Base-by-base conservation (phyloP, 1,140 invertebrate species). In the Berghia stephanieae region DNA sequence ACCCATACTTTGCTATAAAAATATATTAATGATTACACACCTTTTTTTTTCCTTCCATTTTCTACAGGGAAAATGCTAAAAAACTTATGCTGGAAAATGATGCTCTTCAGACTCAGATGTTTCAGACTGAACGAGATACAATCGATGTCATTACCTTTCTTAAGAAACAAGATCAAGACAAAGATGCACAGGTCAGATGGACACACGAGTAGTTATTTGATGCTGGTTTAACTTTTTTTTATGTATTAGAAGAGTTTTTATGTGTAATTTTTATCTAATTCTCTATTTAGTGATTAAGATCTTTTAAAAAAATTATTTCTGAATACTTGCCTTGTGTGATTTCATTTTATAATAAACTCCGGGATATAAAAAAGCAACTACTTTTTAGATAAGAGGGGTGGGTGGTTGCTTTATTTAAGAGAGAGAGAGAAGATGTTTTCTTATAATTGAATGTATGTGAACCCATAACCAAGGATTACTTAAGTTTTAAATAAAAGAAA, bases 121-220 rank as follows among this genome's bases (percentile, higher is more conserved):
- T 84, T 57, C 83, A 89, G 66, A 88, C 85, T n/a, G 89, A 90
- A 78, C 84, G 86, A 70, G 88, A 90, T 70, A 89, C 88, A 24
- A 89, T 90, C 67, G 89, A 90, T 81, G 87, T 89, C n/a, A 86
- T 90, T 63, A 88, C 86, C 36, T 86, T 84, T 77, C 80, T 90
- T 2, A 88, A 88, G 76, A 86, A 87, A 79, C 82, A 89, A 67
- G 88, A 89, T 80, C 79, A 82, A 76, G 84, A 86, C 21, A 89
- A 90, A 82, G 88, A 90, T 79, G 80, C 81, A 60, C 78, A 87
- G 79, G 88, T 89, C 68, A 21, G 75, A 44, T 36, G n/a, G n/a
- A n/a, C n/a, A n/a, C n/a, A n/a, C n/a, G n/a, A n/a, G n/a, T n/a
- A n/a, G n/a, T n/a, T n/a, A n/a, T n/a, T n/a, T n/a, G n/a, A n/a